These are phyloP conservation scores for Gryon sp. DNA, from an alignment of 1,140 invertebrate genomes.

Conservation along the genomic window DNA sequence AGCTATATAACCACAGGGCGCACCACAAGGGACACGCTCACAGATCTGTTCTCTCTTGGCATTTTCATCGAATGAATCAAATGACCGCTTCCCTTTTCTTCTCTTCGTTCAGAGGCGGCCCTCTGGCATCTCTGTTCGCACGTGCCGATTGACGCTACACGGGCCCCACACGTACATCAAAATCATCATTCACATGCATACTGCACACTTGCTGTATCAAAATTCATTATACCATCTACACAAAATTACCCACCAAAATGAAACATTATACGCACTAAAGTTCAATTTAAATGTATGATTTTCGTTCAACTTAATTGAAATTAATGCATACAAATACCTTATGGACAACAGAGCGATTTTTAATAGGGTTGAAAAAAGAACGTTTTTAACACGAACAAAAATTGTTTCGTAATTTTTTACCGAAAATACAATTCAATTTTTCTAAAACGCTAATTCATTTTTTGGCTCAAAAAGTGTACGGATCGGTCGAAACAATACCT, in stretches of 20 bases:
- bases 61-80: conserved; percentile 73
- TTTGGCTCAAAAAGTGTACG: too few relatives aligned
- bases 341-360: neutral
- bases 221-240: conserved; percentile 52
- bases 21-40: conserved; percentile 64
- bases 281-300: conserved; percentile 18
- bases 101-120: conserved; percentile 63
- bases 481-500: too few relatives aligned
- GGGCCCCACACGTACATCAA: conserved; percentile 42
- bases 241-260: conserved; percentile 45
- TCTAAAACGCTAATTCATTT: too few relatives aligned
- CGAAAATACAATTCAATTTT: too few relatives aligned
- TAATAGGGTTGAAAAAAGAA: too few relatives aligned
- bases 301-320: conserved; percentile 24
- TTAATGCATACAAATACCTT: conserved; percentile 13
- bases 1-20: conserved; percentile 76
- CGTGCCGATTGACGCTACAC: conserved; percentile 66
- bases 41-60: conserved; percentile 40
- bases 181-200: conserved; percentile 18
- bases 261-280: conserved; percentile 39
- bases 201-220: conserved; percentile 13
- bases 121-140: conserved; percentile 72
- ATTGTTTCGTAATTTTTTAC: too few relatives aligned
- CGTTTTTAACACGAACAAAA: too few relatives aligned
- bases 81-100: conserved; percentile 75